Evolutionary conservation across 2,888 invertebrate genomes (phyloP), one percentile per base, ranked within the genome.

Genomic region (Eumacrocentrus americanus): DNA sequence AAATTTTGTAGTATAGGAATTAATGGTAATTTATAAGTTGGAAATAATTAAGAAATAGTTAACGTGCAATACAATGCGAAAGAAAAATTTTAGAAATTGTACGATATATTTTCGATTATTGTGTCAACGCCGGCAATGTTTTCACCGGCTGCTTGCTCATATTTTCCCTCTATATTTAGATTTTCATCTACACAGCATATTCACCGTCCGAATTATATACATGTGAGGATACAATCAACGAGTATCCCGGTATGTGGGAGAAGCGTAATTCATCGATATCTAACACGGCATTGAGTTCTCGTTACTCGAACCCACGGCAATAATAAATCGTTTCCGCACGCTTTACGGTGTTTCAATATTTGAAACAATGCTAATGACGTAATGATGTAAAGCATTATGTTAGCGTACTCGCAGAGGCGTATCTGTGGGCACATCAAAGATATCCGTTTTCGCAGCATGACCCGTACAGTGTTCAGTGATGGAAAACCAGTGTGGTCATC

Each of bases 11-110:
- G 3, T 7, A 38, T 12, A 38, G 3, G 6, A 12, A n/a, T n/a
- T 38, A 3, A 12, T 38, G 3, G 14, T 3, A 1, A 20, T 12
- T 23, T 35, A 18, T 35, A 38, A 12, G 9, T 38, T 35, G 22
- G 22, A 11, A 38, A 35, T 42, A 44, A 54, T 40, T 61, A 51
- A 52, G 57, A 52, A 54, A 58, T 46, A 57, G 40, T 38, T 57
- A 35, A 54, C 38, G 47, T 59, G 53, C 59, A 59, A 59, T 59
- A 59, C 47, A 22, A 16, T 23, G 22, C 9, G 18, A 48, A 18
- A 37, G 25, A 57, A 44, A 35, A 44, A 44, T 42, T 46, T 52
- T 9, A 48, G 16, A 38, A 54, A 54, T 35, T 55, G 42, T 60
- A 54, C 48, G 48, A 14, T 18, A 53, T 60, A 54, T 54, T 54